Percentiles rank a stretch among this genome's conserved stretches.
These are phyloP conservation scores for Zoanthus gigantus DNA, from an alignment of 92 coral and sea anemone species.

Conservation along the genomic window DNA sequence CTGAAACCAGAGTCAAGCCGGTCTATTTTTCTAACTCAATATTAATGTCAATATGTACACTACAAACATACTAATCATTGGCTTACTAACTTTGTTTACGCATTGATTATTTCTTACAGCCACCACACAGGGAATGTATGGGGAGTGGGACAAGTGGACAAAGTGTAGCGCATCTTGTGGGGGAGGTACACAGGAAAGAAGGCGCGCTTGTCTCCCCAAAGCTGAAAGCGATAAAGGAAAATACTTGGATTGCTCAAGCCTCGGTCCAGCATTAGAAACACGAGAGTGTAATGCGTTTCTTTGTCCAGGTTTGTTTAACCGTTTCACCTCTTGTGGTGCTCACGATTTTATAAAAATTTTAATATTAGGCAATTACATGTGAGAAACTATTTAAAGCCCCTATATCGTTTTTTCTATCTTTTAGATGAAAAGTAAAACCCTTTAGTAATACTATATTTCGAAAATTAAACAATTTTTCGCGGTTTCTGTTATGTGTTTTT, in stretches of 20 bases:
- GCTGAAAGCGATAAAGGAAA: slow-evolving; percentile 74
- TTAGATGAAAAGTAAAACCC: no score
- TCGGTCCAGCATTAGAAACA: slow-evolving; percentile 89
- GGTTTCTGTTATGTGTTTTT: no score
- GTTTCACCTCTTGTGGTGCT: background rate
- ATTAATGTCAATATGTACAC: no score
- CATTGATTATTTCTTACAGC: slow-evolving; percentile 34
- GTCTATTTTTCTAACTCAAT: no score
- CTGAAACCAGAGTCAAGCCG: no score
- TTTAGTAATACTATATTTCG: no score
- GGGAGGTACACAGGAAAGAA: slow-evolving; percentile 95
- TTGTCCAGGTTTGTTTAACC: slow-evolving; percentile 79
- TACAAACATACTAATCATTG: background rate
- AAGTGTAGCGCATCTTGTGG: slow-evolving; percentile 91
- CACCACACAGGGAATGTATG: slow-evolving; percentile 78
- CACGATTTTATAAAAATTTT: no score
- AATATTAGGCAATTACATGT: no score
- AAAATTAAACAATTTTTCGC: no score
- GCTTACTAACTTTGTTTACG: background rate
- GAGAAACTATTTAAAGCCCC: no score
- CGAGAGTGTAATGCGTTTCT: slow-evolving; percentile 85
- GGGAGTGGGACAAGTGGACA: slow-evolving; percentile 89
- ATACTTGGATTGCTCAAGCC: slow-evolving; percentile 78
- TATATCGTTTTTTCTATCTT: no score
- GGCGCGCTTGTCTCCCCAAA: slow-evolving; percentile 81